Base-by-base conservation (phyloP, 1,140 invertebrate species). In the Drosophila gunungcola region DNA sequence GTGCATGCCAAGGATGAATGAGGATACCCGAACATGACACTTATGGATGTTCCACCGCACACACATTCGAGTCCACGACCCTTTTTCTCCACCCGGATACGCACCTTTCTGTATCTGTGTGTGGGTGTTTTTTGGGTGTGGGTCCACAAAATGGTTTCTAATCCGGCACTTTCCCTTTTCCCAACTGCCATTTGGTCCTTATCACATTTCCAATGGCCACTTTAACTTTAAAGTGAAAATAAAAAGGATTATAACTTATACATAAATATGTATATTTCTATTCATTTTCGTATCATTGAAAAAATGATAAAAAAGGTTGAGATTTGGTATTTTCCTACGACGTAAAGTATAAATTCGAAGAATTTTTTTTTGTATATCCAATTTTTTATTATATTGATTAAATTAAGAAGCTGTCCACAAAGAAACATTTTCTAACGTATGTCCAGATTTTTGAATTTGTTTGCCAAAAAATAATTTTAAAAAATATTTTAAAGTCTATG, bases 11-110 rank as follows among this genome's bases (percentile, higher is more conserved):
- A 91, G 88, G 88, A 91, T 91, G 88, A 91, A 91, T 83, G 79
- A 88, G 89, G 73, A 80, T 81, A 91, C 81, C 72, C 69, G 75
- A 91, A 91, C 90, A 91, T 91, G 90, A 91, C 86, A 91, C 90
- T 91, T 90, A 91, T 91, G 78, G 78, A 91, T 91, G 86, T 83
- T 78, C 68, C 78, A 68, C 52, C 62, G 64, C 73, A 88, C 64
- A 51, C 36, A 53, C 62, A 64, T 68, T 46, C 61, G 62, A 60
- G 46, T 58, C 80, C 64, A 70, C 73, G 78, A 78, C 67, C 82
- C 73, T 62, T 73, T 73, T 84, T 62, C 54, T 41, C 64, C 64
- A 63, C 25, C 60, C 29, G 64, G 32, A 68, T 52, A 64, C 76
- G 76, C 78, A 78, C 82, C 81, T 77, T 74, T 74, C 60, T 27